Evolutionary conservation across 2,113 vertebrate species (phyloP), one percentile per base, ranked within the genome.

Genomic region (Nycticebus coucang): DNA sequence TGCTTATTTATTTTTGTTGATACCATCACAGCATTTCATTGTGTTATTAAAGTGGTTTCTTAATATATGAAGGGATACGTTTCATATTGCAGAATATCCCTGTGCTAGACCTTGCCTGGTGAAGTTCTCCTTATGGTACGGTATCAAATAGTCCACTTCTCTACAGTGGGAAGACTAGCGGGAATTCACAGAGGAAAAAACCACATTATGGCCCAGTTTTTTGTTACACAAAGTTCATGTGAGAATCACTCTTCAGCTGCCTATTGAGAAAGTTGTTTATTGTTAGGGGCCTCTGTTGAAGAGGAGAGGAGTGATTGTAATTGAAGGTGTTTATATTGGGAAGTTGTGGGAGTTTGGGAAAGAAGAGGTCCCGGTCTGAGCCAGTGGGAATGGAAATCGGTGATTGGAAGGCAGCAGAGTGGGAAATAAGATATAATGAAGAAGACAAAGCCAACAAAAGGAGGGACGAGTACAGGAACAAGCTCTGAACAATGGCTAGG

Each of bases 261-360:
- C 5, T 82, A 64, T 88, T 93, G 77, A 95, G 45, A 13, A 85
- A 37, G 15, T n/a, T 93, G 92, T 95, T 97, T 97, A 96, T 96
- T 96, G 95, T 91, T 96, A 89, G 69, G 93, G 88, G 86, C 95
- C 94, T 96, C 68, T 93, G 96, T 75, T 92, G 91, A 94, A 80
- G 41, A 94, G 50, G 72, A 55, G 35, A 92, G 71, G 62, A 93
- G 66, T 71, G 74, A 80, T 72, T 94, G 5, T 94, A 94, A 96
- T 80, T 96, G 85, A 85, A 96, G 53, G 59, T 83, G 28, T 80
- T 97, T 93, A 92, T 93, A 64, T 72, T 85, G 53, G 86, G 94
- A 92, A 28, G 53, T 92, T 95, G 53, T 72, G 84, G 59, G 89
- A 92, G 9, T 62, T 81, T 88, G 37, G 22, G 87, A 13, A 74